Percentiles rank a stretch among this genome's conserved stretches.
These are phyloP conservation scores for Pheosia tremula DNA, from an alignment of 2,888 invertebrate species.

Conservation along the genomic window DNA sequence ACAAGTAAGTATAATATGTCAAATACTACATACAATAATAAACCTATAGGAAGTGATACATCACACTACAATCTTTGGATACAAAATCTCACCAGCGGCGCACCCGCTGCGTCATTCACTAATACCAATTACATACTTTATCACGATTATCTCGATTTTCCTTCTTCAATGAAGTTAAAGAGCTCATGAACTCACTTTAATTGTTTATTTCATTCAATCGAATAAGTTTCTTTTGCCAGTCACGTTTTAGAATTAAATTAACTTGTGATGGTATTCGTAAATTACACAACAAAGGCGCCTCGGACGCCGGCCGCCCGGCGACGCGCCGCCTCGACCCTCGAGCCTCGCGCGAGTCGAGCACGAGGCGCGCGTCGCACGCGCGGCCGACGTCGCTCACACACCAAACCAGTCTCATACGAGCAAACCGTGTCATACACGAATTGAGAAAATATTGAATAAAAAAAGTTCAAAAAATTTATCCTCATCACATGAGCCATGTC, in stretches of 20 bases:
- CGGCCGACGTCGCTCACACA: conserved; percentile 44
- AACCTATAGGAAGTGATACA: conserved; percentile 80
- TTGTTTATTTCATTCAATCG: not conserved
- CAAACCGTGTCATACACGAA: conserved; percentile 80
- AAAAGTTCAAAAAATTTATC: conserved; percentile 63
- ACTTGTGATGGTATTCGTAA: conserved; percentile 19
- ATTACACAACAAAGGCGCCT: conserved; percentile 37
- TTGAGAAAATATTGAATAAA: conserved; percentile 59
- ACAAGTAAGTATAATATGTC: conserved; percentile 66
- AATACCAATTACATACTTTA: not conserved
- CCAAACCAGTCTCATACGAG: conserved; percentile 71
- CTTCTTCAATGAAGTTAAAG: not conserved
- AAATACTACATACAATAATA: conserved; percentile 76
- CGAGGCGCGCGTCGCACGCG: not conserved
- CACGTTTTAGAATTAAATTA: conserved; percentile 14
- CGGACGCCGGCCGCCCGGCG: conserved; percentile 4
- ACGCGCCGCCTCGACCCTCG: conserved; percentile 15
- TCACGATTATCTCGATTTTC: not conserved
- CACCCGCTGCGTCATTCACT: conserved; percentile 30
- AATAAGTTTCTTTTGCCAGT: not conserved
- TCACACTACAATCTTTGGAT: conserved; percentile 83
- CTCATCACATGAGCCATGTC: conserved; percentile 81
- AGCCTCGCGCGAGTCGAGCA: not conserved
- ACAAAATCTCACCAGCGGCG: conserved; percentile 71
- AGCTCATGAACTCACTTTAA: not conserved